Conservation (phyloP, 1,140 invertebrate genomes). For the Notospermus geniculatus region DNA sequence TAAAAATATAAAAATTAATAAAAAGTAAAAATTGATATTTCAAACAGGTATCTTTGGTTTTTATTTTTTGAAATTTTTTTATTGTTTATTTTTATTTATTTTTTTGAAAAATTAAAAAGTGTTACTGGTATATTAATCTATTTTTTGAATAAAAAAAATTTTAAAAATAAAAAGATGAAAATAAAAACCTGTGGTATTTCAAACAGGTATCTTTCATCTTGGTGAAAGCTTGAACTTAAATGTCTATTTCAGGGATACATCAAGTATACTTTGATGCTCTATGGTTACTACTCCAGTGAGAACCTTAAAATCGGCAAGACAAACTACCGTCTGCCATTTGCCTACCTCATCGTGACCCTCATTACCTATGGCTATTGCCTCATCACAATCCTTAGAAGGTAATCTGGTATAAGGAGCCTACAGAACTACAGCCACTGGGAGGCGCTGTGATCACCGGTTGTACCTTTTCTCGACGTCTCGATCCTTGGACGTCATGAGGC, state of each 20-base stretch:
- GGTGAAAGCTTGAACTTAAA: not conserved
- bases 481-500: no score
- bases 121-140: not conserved
- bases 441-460: no score
- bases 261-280: conserved; percentile 93
- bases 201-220: not conserved
- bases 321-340: conserved; percentile 80
- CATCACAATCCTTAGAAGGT: conserved; percentile 90
- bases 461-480: no score
- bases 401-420: conserved; percentile 47
- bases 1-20: no score
- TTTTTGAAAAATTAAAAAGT: not conserved
- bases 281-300: conserved; percentile 87
- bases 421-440: not conserved
- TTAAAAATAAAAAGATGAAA: not conserved
- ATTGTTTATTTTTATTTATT: no score
- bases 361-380: conserved; percentile 91
- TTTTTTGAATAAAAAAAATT: not conserved
- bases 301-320: conserved; percentile 65
- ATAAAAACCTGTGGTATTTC: not conserved
- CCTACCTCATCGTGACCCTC: conserved; percentile 88
- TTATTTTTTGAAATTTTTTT: no score
- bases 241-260: conserved; percentile 64
- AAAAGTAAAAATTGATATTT: no score
- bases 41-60: no score